Evolutionary conservation across 2,888 invertebrate genomes (phyloP), one percentile per base, ranked within the genome.

Genomic region (Cryptocephalus primarius): DNA sequence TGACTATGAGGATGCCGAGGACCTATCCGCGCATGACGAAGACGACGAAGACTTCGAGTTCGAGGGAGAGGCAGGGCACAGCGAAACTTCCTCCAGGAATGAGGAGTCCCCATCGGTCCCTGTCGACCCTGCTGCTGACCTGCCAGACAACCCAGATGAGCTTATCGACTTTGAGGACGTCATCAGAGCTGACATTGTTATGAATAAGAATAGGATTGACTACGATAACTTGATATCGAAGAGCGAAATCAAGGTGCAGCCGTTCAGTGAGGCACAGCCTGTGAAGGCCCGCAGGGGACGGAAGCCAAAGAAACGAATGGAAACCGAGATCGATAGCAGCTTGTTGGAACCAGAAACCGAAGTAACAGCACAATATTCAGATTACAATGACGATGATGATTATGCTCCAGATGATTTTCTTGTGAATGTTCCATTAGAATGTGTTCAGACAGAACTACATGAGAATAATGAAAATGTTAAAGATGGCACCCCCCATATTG

Each of bases 1-100:
- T 52, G 75, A 75, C 49, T 68, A 69, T 10, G 69, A 69, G 13
- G 72, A 72, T 36, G 62, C 67, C 32, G 66, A 69, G 39, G 48
- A 48, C 41, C 38, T 48, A 10, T 46, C 43, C 41, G 48, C 39
- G 10, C 45, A 49, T 22, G 45, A 49, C 32, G 54, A 57, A 1
- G 60, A 60, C 14, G 63, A 63, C 45, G 61, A 62, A 39, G 62
- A 62, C 46, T 63, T 59, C 44, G 52, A 60, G 32, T 55, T 59
- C n/a, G 55, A 60, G 38, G 22, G 56, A 38, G 22, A 56, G 39
- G 46, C 47, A 32, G 44, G 9, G 13, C 40, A 45, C 32, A 47
- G 48, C 36, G 47, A 49, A 39, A 44, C 52, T 3, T 9, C 44
- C 13, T 32, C 42, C 42, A 31, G 31, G 22, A 6, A 22, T 6